Evolutionary conservation across 1,140 invertebrate genomes (phyloP), one percentile per base, ranked within the genome.

Genomic region (Steinernema khuongi): DNA sequence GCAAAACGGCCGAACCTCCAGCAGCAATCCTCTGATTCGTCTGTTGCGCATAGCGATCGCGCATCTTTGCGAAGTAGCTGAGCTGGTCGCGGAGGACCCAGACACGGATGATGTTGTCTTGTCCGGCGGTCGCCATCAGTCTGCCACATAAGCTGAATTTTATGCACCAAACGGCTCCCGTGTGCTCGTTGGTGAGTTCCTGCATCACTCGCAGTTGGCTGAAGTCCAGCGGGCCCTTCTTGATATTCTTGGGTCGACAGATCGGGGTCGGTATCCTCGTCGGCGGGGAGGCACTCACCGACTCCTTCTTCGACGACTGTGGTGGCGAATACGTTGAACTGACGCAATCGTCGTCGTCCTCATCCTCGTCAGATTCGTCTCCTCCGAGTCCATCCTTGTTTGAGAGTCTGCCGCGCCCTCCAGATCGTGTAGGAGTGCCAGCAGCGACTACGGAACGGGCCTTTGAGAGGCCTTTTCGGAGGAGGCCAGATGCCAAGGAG

Each of bases 141-240:
- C 77, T n/a, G 33, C 72, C 74, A 50, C 77, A 75, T 29, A 90
- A 91, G 66, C 94, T 96, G 85, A 98, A 98, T 87, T 97, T 97
- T 92, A 97, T 96, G 77, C 93, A 96, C 96, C 96, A 99, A 79
- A 98, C 92, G 1, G 96, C 93, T 31, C 93, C 93, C 2, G 90
- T 89, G 85, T 97, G 94, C 80, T 93, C 92, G 0, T 91, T 90
- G 67, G 79, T 85, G 1, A 79, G 89, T 90, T 68, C 94, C 86
- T 92, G 91, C 1, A 92, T 89, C 75, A 91, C 88, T 83, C 90
- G 87, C 1, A 92, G 86, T 74, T 91, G 90, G 73, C 93, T 92
- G 86, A 96, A 97, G 82, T 97, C 94, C 85, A 94, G 94, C 0
- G 94, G 94, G 0, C 94, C 94, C 86, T 97, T 97, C 85, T 97